A percentile compares a stretch with the other conserved stretches of the same genome.
phyloP scores from a whole-genome alignment of 2,888 invertebrate genomes.

The Lathronympha strigana region DNA sequence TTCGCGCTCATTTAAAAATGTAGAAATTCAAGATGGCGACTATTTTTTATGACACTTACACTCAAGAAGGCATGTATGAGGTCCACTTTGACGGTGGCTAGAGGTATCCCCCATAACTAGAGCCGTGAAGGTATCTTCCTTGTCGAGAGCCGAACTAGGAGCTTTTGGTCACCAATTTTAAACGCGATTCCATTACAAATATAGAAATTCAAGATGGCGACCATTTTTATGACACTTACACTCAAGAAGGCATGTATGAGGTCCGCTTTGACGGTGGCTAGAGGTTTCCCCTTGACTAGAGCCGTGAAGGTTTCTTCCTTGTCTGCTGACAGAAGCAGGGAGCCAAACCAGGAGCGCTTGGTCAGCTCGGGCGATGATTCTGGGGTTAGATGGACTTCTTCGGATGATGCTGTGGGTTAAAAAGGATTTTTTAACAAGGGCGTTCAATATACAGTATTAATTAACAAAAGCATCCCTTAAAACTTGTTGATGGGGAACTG shows the following conservation, averaged over 20 bases:
- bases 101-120: conserved; percentile 97
- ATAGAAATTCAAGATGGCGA: background rate
- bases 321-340: conserved; percentile 98
- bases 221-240: conserved; percentile 84
- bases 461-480: too few species aligned
- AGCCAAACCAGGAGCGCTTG: conserved; percentile 99
- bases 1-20: too few species aligned
- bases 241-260: conserved; percentile 99
- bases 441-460: too few species aligned
- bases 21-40: background rate
- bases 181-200: background rate
- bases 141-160: conserved; percentile 99
- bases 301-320: conserved; percentile 99
- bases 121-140: conserved; percentile 98
- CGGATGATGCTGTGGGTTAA: conserved; percentile 88
- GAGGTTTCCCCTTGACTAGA: conserved; percentile 97
- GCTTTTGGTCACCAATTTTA: conserved; percentile 86
- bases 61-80: conserved; percentile 99
- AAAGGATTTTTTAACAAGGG: background rate
- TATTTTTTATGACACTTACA: conserved; percentile 85
- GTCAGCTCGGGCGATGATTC: conserved; percentile 98
- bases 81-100: conserved; percentile 99
- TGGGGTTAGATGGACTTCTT: conserved; percentile 96
- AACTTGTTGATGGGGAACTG: too few species aligned
- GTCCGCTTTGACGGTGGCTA: conserved; percentile 99